Evolutionary conservation across 2,888 invertebrate species (phyloP).

Genomic region (Aphodius granarius): DNA sequence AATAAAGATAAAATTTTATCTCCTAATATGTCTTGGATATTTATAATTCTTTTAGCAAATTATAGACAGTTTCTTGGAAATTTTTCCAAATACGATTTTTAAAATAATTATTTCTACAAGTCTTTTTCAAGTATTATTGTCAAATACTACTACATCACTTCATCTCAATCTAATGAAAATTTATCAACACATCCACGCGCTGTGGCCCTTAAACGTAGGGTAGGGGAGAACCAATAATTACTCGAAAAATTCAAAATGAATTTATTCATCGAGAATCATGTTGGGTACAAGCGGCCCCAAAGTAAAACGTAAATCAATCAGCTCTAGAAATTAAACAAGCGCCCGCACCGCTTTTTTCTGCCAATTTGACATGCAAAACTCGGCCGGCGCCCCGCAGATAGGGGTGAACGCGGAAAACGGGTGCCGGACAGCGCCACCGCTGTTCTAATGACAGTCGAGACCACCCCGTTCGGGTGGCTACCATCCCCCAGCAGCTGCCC

Average conservation of each 20-base stretch:
- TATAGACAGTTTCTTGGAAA: too few species aligned
- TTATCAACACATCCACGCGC: background rate
- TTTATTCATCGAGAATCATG: background rate
- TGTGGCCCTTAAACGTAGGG: background rate
- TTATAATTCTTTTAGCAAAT: too few species aligned
- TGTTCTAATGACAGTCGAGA: constrained; percentile 26
- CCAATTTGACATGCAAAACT: constrained; percentile 25
- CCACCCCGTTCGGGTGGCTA: constrained; percentile 18
- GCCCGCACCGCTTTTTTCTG: constrained; percentile 16
- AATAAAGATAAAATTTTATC: too few species aligned
- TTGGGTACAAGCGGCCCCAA: background rate
- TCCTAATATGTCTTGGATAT: too few species aligned
- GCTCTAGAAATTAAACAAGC: constrained; percentile 15
- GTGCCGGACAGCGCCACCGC: constrained; percentile 1
- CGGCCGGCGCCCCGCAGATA: constrained; percentile 1
- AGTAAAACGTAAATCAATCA: background rate
- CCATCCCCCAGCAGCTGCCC: constrained; percentile 21
- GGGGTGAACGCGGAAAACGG: too few species aligned
- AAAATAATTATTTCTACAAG: too few species aligned
- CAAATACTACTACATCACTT: background rate
- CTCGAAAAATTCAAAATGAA: background rate
- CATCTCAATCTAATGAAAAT: background rate
- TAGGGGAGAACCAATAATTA: background rate
- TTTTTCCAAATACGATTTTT: too few species aligned
- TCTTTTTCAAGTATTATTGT: too few species aligned